Evolutionary conservation across 2,888 invertebrate genomes (phyloP), one percentile per base, ranked within the genome.

Genomic region (Thereva nobilitata): DNA sequence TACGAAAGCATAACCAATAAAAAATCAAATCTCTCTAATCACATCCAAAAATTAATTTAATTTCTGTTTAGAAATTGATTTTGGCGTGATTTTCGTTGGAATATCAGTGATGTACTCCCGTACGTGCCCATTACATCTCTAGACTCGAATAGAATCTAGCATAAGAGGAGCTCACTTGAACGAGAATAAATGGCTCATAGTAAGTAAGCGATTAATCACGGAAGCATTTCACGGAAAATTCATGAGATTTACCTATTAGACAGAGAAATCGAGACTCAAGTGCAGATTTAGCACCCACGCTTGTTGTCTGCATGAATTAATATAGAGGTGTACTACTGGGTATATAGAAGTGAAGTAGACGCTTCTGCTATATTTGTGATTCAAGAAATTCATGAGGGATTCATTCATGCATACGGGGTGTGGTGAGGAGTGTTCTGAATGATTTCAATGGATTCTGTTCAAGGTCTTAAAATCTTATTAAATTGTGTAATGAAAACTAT

Each of bases 141-240:
- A 23, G 23, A 23, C 23, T 23, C 23, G 23, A 23, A 23, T 23
- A 23, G 23, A 23, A 23, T 23, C 23, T 23, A 23, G 23, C 23
- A 23, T 23, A 23, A 23, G 23, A 23, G 45, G 66, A 57, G 63
- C 38, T 64, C 67, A 67, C 67, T 67, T 67, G 67, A 67, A 64
- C 56, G 63, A 49, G 54, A 67, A 67, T 67, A 67, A 67, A 67
- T 67, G 63, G 63, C 45, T 67, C 67, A 63, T 67, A 56, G 23
- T 67, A 67, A 67, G 67, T 67, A 67, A 67, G 63, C 63, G 67
- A 67, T 67, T 67, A 67, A 67, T 67, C 67, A 67, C 56, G 63
- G 50, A 52, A 67, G 63, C 63, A 52, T 64, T 67, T 67, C 63
- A 63, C 64, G 67, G 67, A 67, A 67, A 67, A 67, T 64, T 67